Base-by-base conservation (phyloP, 2,113 vertebrate genomes). In the Silurus glanis region DNA sequence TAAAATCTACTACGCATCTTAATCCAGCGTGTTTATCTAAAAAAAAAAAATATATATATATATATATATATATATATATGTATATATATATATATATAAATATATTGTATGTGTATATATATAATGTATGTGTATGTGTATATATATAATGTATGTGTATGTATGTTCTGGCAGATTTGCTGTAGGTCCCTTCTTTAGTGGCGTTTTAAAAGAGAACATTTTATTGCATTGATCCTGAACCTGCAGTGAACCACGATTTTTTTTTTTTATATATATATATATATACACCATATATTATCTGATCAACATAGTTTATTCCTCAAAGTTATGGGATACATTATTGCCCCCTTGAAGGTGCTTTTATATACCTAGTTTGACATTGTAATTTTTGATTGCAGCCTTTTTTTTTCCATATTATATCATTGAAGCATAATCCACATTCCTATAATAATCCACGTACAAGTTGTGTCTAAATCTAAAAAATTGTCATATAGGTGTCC, bases 121-220 rank as follows among this genome's bases (percentile, higher is more conserved):
- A 3, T 37, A 12, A 23, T n/a, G n/a, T 23, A 6, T 76, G 9
- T 5, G 5, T 23, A 23, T 58, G 9, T 81, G 5, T 37, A 10
- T 25, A 37, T 37, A 37, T 2, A 1, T 37, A 37, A n/a, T n/a
- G n/a, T n/a, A n/a, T n/a, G n/a, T n/a, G n/a, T 37, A 7, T 25
- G 17, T 8, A 49, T 37, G 25, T 76, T 45, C 37, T 75, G 76
- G 12, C n/a, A 28, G 66, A 3, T 3, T 61, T 9, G 28, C 64
- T 19, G 62, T 86, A 61, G 64, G 66, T 19, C 7, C 6, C 58
- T 85, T 69, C 67, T 81, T 37, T 53, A 23, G 23, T 82, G 45
- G 45, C 80, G 80, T 64, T 75, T 82, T 74, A n/a, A n/a, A 49
- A 37, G 16, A 86, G 55, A 55, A 49, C 80, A 66, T 86, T 86